Percentiles rank a stretch among this genome's conserved stretches.
These are phyloP conservation scores for Arion vulgaris DNA, from an alignment of 1,140 invertebrate species.

Conservation along the genomic window DNA sequence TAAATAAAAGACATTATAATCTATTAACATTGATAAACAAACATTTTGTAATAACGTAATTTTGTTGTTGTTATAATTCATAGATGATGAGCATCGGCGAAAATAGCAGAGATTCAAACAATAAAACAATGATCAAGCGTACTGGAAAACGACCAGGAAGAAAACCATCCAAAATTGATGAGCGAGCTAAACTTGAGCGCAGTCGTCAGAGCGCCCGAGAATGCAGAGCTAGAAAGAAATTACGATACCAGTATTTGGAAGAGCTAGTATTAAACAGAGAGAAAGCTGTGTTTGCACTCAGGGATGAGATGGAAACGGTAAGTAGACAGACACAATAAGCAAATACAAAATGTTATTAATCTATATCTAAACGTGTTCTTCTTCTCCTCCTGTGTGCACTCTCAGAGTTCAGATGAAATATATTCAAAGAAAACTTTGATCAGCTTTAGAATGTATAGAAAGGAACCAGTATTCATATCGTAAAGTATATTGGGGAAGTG, in stretches of 20 bases:
- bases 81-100: slow-evolving; percentile 33
- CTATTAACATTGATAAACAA: too few relatives aligned
- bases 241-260: slow-evolving; percentile 95
- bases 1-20: too few relatives aligned
- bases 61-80: not conserved
- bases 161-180: slow-evolving; percentile 92
- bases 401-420: too few relatives aligned
- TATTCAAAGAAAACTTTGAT: too few relatives aligned
- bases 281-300: slow-evolving; percentile 90
- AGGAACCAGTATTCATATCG: too few relatives aligned
- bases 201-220: slow-evolving; percentile 97
- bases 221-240: slow-evolving; percentile 95
- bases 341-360: not conserved
- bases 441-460: too few relatives aligned
- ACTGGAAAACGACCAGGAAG: slow-evolving; percentile 82
- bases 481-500: too few relatives aligned
- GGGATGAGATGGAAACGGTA: slow-evolving; percentile 93
- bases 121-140: slow-evolving; percentile 33
- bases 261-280: slow-evolving; percentile 94
- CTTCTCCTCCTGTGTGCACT: too few relatives aligned
- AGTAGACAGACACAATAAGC: slow-evolving; percentile 53
- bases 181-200: slow-evolving; percentile 94
- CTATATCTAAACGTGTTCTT: too few relatives aligned
- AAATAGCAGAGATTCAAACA: not conserved
- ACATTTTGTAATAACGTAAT: too few relatives aligned